phyloP scores from a whole-genome alignment of 2,113 vertebrate genomes.

The Scalopus aquaticus region DNA sequence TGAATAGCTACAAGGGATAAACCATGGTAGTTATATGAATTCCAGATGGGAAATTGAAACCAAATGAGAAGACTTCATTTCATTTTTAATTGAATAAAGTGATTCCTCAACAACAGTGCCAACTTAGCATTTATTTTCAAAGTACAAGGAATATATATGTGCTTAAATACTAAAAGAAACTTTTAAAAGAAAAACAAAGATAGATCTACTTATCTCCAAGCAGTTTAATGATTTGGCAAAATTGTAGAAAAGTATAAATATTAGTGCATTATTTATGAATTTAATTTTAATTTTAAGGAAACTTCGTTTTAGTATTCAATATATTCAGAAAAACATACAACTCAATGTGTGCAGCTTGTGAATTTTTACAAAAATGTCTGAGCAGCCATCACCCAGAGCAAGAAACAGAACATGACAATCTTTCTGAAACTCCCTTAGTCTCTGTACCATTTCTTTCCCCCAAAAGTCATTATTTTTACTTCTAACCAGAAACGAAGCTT shows the following conservation, averaged over 20 bases:
- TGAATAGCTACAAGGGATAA: background rate
- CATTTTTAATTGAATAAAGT: constrained; percentile 29
- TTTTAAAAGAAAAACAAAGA: background rate
- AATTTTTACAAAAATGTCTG: constrained; percentile 1
- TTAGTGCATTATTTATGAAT: background rate
- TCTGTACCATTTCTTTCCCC: background rate
- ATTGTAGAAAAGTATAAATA: background rate
- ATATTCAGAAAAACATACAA: background rate
- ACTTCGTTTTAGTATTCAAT: background rate
- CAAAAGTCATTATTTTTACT: background rate
- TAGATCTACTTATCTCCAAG: background rate
- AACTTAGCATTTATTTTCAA: constrained; percentile 26
- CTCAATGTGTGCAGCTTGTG: background rate
- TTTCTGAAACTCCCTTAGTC: no score
- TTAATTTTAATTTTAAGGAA: background rate
- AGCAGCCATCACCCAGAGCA: background rate
- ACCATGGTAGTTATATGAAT: background rate
- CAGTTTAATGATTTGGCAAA: background rate
- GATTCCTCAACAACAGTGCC: background rate
- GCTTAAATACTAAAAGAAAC: background rate
- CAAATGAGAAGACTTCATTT: constrained; percentile 9
- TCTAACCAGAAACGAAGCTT: background rate
- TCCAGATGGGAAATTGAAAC: constrained; percentile 47
- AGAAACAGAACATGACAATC: background rate
- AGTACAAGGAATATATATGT: background rate